Evolutionary conservation across 2,113 vertebrate species (phyloP).

Genomic region (Cyphomyrus discorhynchus): DNA sequence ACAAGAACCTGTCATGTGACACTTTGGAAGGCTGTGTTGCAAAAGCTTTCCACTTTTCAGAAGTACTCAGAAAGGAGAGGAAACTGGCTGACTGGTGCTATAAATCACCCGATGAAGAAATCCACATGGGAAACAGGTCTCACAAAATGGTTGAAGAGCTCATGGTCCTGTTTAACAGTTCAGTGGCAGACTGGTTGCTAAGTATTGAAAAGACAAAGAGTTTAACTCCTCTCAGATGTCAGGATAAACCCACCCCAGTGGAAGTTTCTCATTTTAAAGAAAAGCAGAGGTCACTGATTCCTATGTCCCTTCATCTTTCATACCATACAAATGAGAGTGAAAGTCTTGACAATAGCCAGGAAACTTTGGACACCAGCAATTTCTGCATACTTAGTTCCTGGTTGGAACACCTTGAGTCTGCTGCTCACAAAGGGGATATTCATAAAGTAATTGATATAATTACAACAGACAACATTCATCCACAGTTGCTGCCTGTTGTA

Average conservation of each 20-base stretch:
- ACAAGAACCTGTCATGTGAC: constrained; percentile 26
- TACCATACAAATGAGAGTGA: constrained; percentile 42
- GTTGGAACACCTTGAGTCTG: constrained; percentile 50
- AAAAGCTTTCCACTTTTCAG: constrained; percentile 68
- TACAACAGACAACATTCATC: constrained; percentile 77
- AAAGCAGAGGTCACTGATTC: constrained; percentile 52
- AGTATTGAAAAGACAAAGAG: constrained; percentile 37
- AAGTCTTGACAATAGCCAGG: background rate
- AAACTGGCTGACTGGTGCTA: constrained; percentile 63
- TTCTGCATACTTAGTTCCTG: constrained; percentile 52
- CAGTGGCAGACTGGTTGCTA: constrained; percentile 54
- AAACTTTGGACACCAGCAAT: background rate
- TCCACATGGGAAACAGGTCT: constrained; percentile 58
- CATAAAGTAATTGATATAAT: constrained; percentile 69
- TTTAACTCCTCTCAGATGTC: constrained; percentile 71
- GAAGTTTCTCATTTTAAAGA: constrained; percentile 46
- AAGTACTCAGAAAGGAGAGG: constrained; percentile 58
- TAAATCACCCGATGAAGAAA: constrained; percentile 58
- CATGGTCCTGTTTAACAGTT: constrained; percentile 77
- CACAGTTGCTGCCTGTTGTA: constrained; percentile 55
- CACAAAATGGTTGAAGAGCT: constrained; percentile 78
- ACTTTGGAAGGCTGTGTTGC: constrained; percentile 62
- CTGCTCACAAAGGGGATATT: constrained; percentile 39
- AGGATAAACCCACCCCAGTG: constrained; percentile 49
- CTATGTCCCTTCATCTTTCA: constrained; percentile 68